These are phyloP conservation scores for Halcyon senegalensis DNA, from an alignment of 2,113 vertebrate species.

Conservation along the genomic window DNA sequence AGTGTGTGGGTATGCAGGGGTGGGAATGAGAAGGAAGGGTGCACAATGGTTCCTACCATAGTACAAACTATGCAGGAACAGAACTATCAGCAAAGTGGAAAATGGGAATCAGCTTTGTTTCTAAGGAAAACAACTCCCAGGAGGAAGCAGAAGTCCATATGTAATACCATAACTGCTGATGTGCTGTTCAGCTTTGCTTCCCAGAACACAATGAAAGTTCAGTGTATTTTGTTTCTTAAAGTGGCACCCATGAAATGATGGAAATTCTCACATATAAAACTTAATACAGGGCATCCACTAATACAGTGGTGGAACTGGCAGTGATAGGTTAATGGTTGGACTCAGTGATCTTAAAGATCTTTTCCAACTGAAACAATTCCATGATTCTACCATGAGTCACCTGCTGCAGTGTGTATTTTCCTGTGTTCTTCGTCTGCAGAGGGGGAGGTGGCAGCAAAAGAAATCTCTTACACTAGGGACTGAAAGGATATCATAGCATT, in stretches of 20 bases:
- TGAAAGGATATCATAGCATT: neutral
- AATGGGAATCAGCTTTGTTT: conserved; percentile 60
- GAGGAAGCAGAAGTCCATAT: conserved; percentile 53
- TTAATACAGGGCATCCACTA: neutral
- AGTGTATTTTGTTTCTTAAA: conserved; percentile 17
- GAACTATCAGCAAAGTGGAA: conserved; percentile 52
- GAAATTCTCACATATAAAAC: neutral
- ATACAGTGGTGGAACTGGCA: neutral
- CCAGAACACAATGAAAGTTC: conserved; percentile 1
- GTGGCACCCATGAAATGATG: neutral
- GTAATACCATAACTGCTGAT: conserved; percentile 18
- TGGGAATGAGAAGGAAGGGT: conserved; percentile 22
- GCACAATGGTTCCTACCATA: conserved; percentile 12
- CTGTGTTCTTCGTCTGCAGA: neutral
- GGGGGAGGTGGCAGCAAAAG: neutral
- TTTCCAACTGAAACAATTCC: no score
- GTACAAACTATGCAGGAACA: conserved; percentile 8
- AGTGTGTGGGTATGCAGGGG: neutral
- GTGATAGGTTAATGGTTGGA: no score
- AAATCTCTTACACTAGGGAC: neutral
- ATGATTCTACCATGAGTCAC: neutral
- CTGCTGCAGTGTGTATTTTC: neutral
- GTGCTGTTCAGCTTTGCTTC: conserved; percentile 8
- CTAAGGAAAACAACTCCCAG: conserved; percentile 43
- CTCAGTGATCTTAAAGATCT: no score